Conservation (phyloP, 2,888 invertebrate genomes). For the Ectemnius cavifrons region DNA sequence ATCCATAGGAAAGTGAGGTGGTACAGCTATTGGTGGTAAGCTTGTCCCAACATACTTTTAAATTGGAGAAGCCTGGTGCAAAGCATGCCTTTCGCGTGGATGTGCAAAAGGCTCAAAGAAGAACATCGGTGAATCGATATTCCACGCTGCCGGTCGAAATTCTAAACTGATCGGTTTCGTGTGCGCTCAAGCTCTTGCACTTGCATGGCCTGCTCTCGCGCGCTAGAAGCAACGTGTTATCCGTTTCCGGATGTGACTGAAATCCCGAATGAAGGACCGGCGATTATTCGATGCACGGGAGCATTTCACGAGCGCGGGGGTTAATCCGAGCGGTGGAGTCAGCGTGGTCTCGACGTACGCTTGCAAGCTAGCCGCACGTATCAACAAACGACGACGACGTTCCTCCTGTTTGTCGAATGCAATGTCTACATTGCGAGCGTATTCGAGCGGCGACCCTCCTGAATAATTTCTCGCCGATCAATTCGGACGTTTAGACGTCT, state of each 20-base stretch:
- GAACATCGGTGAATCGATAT: conserved; percentile 22
- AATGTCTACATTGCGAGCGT: conserved; percentile 14
- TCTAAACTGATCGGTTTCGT: conserved; percentile 21
- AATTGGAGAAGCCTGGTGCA: neutral
- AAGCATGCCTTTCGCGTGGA: neutral
- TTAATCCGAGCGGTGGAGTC: conserved; percentile 26
- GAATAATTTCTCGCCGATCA: conserved; percentile 48
- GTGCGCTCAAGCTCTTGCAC: neutral
- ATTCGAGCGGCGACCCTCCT: conserved; percentile 23
- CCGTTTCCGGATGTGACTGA: conserved; percentile 41
- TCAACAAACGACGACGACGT: conserved; percentile 22
- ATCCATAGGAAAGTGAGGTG: too few relatives aligned
- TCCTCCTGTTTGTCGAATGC: conserved; percentile 26
- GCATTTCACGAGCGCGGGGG: conserved; percentile 22
- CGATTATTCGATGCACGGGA: conserved; percentile 35
- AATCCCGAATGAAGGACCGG: conserved; percentile 35
- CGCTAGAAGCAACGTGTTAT: conserved; percentile 15
- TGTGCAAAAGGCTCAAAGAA: neutral
- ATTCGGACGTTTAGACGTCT: conserved; percentile 20
- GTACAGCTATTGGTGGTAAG: too few relatives aligned
- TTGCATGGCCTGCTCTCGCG: too few relatives aligned
- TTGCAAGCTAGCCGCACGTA: conserved; percentile 10
- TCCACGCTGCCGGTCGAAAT: conserved; percentile 4
- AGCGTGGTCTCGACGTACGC: neutral
- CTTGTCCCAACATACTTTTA: neutral